Conservation (phyloP, 2,113 vertebrate genomes). For the Bungarus multicinctus region DNA sequence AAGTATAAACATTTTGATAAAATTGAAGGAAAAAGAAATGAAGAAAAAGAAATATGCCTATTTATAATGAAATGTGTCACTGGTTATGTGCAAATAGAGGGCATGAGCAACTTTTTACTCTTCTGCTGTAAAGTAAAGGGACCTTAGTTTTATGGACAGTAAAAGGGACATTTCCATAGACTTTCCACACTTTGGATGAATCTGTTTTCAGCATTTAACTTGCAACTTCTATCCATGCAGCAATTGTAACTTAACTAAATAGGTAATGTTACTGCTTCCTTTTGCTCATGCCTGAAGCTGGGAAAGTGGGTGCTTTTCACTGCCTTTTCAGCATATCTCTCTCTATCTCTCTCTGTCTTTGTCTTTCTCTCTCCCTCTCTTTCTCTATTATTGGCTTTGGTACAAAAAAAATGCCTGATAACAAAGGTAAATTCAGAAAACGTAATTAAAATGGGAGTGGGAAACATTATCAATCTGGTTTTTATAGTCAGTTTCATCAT, state of each 20-base stretch:
- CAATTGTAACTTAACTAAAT: neutral
- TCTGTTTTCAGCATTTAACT: neutral
- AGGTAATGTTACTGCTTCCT: neutral
- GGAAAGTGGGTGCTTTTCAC: neutral
- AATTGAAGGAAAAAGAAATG: neutral
- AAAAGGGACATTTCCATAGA: neutral
- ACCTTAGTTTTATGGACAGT: neutral
- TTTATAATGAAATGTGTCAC: neutral
- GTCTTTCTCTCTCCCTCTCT: neutral
- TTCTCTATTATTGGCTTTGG: neutral
- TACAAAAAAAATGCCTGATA: neutral
- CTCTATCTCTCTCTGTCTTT: too few species aligned
- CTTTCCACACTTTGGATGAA: neutral
- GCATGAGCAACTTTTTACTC: neutral
- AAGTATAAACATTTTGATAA: neutral
- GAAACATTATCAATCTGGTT: neutral
- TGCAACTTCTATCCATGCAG: neutral
- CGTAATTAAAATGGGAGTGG: neutral
- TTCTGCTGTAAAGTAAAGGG: neutral
- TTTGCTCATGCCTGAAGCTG: neutral
- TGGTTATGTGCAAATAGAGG: neutral
- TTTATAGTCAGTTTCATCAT: neutral
- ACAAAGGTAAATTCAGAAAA: neutral
- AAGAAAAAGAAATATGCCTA: neutral
- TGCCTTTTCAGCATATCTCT: neutral